Conservation (phyloP, 23 tunicate species). For the Trididemnum clinides region DNA sequence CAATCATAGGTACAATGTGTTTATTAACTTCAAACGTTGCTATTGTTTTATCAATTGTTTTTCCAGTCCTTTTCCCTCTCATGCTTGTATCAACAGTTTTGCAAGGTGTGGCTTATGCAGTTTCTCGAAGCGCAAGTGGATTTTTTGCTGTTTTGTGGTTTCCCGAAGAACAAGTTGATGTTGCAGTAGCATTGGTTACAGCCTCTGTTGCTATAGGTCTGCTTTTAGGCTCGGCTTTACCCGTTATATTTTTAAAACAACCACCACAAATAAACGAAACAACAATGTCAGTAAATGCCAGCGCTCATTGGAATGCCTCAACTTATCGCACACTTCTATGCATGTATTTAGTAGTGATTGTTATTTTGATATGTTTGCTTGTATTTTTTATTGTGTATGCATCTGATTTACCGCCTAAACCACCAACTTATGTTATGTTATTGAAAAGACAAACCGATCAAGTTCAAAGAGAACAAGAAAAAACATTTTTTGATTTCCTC, state of each 20-base stretch:
- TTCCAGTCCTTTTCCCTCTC: not conserved
- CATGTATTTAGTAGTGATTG: not conserved
- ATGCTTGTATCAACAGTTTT: not conserved
- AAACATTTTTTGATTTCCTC: too few relatives aligned
- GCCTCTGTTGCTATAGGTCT: not conserved
- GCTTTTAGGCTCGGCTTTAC: not conserved
- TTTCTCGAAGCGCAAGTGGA: not conserved
- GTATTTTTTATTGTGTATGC: not conserved
- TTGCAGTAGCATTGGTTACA: not conserved
- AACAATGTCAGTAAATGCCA: not conserved
- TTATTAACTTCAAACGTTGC: not conserved
- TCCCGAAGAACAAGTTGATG: constrained; percentile 15
- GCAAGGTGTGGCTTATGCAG: constrained; percentile 7
- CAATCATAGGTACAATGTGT: not conserved
- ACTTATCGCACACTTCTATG: not conserved
- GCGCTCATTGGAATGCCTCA: not conserved
- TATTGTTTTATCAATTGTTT: not conserved
- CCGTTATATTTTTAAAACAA: not conserved
- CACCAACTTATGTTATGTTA: not conserved
- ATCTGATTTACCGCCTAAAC: not conserved
- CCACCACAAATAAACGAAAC: not conserved
- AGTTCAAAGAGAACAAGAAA: not conserved
- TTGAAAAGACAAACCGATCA: not conserved
- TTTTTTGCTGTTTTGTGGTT: constrained; percentile 25
- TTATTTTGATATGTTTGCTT: not conserved